Evolutionary conservation across 2,888 invertebrate genomes (phyloP), one percentile per base, ranked within the genome.

Genomic region (Brenthis hecate): DNA sequence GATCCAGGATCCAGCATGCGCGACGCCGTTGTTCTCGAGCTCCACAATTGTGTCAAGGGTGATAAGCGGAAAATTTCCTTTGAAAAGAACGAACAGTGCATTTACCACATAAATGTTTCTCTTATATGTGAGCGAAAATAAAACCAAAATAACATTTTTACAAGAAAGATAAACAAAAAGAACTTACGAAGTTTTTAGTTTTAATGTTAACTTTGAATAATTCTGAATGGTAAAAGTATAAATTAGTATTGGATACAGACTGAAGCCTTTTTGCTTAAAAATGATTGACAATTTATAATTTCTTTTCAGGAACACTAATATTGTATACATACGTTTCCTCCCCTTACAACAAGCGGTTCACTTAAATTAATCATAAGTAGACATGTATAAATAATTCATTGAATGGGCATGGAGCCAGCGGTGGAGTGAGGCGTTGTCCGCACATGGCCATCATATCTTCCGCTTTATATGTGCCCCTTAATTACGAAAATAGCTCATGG

Each of bases 51-150:
- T 84, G 84, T 85, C 84, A 84, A 84, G 84, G 81, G 83, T 83
- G 82, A 85, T 85, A 85, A 86, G 85, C 83, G 81, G 81, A 84
- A 86, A 83, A 84, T 83, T 80, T 84, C 76, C 78, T 86, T 84
- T 80, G 80, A 80, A 81, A 80, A 75, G 50, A 73, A 75, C 74
- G 76, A 76, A 80, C 68, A 50, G 28, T 51, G 61, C 53, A 65
- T 43, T 63, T 48, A 66, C 13, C 48, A 53, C 63, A 61, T 54
- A 61, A 65, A 66, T 61, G 19, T 53, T 55, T 63, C 60, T 64
- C 56, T 56, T 66, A 53, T 53, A 69, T 69, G n/a, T 14, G 51
- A 32, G 58, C 53, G 48, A 56, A 54, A 64, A 66, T 69, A 64
- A 66, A 56, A 63, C 36, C 36, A 51, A 36, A 68, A 62, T 56